phyloP scores from a whole-genome alignment of 2,888 invertebrate species.

The Melinaea marsaeus region DNA sequence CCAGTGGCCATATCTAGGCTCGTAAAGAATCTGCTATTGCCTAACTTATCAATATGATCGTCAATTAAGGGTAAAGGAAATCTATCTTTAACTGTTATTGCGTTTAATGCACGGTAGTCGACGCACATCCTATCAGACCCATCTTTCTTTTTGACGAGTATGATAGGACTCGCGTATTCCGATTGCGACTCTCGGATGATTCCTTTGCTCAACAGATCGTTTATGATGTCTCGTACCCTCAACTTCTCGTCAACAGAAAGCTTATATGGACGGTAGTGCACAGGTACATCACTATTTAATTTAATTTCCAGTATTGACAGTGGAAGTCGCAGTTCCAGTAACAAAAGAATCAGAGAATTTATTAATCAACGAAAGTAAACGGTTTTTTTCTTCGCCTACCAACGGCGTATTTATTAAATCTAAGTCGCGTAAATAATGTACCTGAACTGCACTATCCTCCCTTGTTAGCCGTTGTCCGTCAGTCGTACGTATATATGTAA shows the following conservation, averaged over 20 bases:
- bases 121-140: constrained; percentile 27
- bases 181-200: constrained; percentile 32
- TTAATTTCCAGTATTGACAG: constrained; percentile 29
- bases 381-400: constrained; percentile 16
- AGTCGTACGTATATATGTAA: constrained; percentile 28
- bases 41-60: constrained; percentile 24
- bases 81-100: constrained; percentile 19
- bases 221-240: constrained; percentile 25
- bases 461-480: constrained; percentile 24
- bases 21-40: neutral
- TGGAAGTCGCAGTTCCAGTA: constrained; percentile 25
- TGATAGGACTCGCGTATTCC: constrained; percentile 28
- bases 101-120: constrained; percentile 25
- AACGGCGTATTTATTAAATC: constrained; percentile 24
- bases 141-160: constrained; percentile 33
- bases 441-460: neutral
- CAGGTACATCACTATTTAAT: constrained; percentile 13
- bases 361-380: constrained; percentile 15
- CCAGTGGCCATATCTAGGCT: too few species aligned
- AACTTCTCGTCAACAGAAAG: constrained; percentile 25
- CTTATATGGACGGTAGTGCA: constrained; percentile 28
- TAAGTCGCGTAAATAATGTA: neutral
- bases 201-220: constrained; percentile 25
- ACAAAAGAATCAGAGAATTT: constrained; percentile 24
- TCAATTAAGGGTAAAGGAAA: constrained; percentile 24